Evolutionary conservation across 2,888 invertebrate species (phyloP).

Genomic region (Papilio demoleus): DNA sequence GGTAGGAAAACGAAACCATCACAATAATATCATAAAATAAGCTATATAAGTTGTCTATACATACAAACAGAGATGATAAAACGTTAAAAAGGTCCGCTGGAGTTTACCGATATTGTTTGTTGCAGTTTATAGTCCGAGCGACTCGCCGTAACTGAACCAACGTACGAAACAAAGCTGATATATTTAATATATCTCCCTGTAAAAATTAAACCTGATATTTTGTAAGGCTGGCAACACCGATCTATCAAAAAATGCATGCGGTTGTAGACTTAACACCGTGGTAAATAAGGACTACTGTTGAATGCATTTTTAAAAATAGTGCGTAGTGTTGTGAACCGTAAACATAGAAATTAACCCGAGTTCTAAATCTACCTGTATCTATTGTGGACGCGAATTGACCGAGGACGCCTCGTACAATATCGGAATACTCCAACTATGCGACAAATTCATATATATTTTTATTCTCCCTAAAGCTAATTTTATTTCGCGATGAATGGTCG

Average conservation of each 20-base stretch:
- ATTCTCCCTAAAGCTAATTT: constrained; percentile 71
- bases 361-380: constrained; percentile 55
- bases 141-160: constrained; percentile 57
- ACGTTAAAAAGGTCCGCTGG: constrained; percentile 63
- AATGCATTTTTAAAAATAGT: constrained; percentile 20
- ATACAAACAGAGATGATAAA: constrained; percentile 79
- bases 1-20: constrained; percentile 82
- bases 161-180: constrained; percentile 57
- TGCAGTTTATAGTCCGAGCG: constrained; percentile 72
- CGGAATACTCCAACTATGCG: constrained; percentile 63
- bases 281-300: constrained; percentile 14
- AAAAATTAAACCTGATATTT: constrained; percentile 50
- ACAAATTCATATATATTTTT: constrained; percentile 76
- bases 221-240: constrained; percentile 42
- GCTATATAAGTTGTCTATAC: constrained; percentile 77
- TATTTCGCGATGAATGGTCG: constrained; percentile 84
- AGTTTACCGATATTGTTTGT: constrained; percentile 56
- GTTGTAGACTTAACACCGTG: constrained; percentile 15
- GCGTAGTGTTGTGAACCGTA: constrained; percentile 30
- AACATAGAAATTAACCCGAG: constrained; percentile 41
- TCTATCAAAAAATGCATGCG: constrained; percentile 50
- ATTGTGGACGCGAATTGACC: constrained; percentile 64
- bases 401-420: constrained; percentile 56
- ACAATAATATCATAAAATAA: constrained; percentile 80
- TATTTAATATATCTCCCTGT: constrained; percentile 71